Conservation (phyloP, 2,113 vertebrate genomes). For the Cynopterus brachyotis region DNA sequence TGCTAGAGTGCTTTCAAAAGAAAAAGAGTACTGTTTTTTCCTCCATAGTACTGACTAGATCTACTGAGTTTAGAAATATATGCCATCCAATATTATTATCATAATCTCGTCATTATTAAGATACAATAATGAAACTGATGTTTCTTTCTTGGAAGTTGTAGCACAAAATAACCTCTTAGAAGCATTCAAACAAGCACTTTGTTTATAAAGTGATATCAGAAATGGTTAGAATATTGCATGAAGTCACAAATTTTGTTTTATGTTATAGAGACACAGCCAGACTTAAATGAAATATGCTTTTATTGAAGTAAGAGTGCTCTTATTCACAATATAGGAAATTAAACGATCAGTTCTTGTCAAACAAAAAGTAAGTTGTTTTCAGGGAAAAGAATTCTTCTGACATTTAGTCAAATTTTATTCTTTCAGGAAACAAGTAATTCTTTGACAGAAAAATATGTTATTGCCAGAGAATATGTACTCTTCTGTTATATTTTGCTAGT, state of each 20-base stretch:
- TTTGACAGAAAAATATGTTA: constrained; percentile 77
- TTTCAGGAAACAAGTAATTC: constrained; percentile 76
- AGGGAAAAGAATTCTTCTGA: constrained; percentile 66
- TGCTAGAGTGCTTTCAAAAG: neutral
- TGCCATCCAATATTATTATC: neutral
- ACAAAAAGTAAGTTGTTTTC: constrained; percentile 63
- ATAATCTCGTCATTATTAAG: constrained; percentile 13
- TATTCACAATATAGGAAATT: constrained; percentile 67
- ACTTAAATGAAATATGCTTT: constrained; percentile 51
- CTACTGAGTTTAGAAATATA: neutral
- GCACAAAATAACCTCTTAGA: neutral
- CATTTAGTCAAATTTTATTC: constrained; percentile 72
- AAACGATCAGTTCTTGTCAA: constrained; percentile 64
- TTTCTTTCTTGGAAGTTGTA: neutral
- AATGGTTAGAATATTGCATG: neutral
- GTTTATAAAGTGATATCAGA: neutral
- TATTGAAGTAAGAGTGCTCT: constrained; percentile 47
- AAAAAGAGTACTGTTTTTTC: neutral
- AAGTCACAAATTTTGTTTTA: constrained; percentile 36
- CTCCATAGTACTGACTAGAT: neutral
- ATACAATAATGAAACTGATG: neutral
- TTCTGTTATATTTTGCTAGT: constrained; percentile 68
- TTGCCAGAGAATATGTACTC: constrained; percentile 76
- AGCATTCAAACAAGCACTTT: neutral
- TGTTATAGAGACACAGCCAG: constrained; percentile 26